Conservation (phyloP, 2,797 vertebrate genomes). For the Naso thynnoides region DNA sequence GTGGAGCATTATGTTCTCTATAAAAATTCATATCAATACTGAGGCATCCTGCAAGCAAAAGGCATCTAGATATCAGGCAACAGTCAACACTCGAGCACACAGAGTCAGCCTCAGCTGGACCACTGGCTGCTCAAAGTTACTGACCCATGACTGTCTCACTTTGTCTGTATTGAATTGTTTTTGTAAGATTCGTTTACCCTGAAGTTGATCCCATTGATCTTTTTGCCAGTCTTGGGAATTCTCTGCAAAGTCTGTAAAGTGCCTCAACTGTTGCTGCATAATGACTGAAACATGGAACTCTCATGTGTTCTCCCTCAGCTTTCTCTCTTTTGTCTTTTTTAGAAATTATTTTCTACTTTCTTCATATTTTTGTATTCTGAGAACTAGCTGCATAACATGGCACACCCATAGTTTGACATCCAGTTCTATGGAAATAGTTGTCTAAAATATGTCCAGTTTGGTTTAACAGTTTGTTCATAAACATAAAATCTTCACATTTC, state of each 20-base stretch:
- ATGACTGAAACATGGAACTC: not conserved
- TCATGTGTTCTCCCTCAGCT: not conserved
- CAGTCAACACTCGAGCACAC: not conserved
- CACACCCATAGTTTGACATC: not conserved
- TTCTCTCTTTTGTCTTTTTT: not conserved
- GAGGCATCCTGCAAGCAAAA: not conserved
- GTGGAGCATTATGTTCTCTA: conserved; percentile 14
- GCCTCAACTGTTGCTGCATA: not conserved
- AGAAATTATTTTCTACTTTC: not conserved
- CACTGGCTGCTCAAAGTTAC: conserved; percentile 17
- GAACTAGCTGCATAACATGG: not conserved
- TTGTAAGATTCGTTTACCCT: not conserved
- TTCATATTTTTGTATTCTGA: not conserved
- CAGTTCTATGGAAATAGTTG: not conserved
- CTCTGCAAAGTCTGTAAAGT: not conserved
- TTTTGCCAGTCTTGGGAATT: not conserved
- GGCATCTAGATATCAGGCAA: not conserved
- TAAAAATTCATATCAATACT: conserved; percentile 16
- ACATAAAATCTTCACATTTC: too few relatives aligned
- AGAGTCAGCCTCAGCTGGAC: conserved; percentile 3
- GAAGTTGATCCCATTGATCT: conserved; percentile 5
- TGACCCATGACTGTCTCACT: not conserved
- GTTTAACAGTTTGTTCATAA: not conserved
- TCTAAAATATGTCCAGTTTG: not conserved
- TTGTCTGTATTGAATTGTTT: not conserved